A percentile compares a stretch with the other conserved stretches of the same genome.
These are phyloP conservation scores for Scylla paramamosain DNA, from an alignment of 1,140 invertebrate species.

Conservation along the genomic window DNA sequence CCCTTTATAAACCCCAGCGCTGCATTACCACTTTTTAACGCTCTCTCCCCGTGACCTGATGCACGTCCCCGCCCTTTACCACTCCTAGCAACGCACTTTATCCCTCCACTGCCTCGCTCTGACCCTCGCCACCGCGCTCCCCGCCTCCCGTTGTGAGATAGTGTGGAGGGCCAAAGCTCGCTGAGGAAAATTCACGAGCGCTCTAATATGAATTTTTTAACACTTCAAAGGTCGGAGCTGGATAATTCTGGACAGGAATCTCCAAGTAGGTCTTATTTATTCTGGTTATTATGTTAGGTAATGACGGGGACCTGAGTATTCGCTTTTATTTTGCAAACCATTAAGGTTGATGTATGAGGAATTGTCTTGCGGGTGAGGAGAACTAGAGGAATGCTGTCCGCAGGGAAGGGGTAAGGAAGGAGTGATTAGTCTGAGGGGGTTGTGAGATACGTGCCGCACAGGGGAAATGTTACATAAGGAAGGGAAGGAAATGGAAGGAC, in stretches of 20 bases:
- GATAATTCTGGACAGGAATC: neutral
- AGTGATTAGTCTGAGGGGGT: neutral
- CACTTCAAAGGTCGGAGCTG: neutral
- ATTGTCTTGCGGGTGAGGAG: neutral
- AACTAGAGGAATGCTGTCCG: neutral
- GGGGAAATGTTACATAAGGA: too few species aligned
- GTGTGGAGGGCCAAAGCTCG: neutral
- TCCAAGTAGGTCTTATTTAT: neutral
- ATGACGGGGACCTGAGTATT: neutral
- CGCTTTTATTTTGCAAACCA: neutral
- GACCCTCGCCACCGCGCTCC: neutral
- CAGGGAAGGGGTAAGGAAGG: neutral
- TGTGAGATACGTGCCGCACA: too few species aligned
- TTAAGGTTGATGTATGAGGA: neutral
- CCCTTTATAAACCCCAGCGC: neutral
- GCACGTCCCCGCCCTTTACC: neutral
- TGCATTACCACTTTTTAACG: neutral
- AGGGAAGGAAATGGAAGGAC: too few species aligned
- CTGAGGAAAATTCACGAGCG: neutral
- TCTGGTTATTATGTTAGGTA: neutral
- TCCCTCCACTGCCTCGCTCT: neutral
- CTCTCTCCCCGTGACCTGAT: neutral
- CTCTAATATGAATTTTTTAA: neutral
- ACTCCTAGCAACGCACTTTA: neutral
- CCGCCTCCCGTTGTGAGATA: neutral